Base-by-base conservation (phyloP, 2,888 invertebrate species). In the Eurois occulta region DNA sequence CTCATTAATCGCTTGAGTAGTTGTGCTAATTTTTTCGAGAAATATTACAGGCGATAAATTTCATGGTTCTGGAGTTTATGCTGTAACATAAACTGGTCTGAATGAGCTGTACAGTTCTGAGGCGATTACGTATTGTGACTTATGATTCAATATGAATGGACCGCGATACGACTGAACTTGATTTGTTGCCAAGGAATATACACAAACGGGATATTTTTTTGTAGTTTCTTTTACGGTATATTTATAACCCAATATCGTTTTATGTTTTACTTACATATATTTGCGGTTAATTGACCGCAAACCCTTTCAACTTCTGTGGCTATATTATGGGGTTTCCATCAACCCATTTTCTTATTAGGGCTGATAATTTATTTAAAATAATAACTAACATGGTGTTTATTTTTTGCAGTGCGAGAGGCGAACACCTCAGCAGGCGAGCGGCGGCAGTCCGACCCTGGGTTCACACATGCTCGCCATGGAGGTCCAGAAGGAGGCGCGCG, bases 381-480 rank as follows among this genome's bases (percentile, higher is more conserved):
- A 8, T 11, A 32, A 41, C n/a, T 74, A 46, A 77, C 5, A 2
- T n/a, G 1, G 8, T 60, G 13, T 60, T 77, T 72, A 77, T 48
- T 77, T 70, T 69, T 91, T 92, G 77, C 90, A 97, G 97, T 96
- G 96, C 92, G 97, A 96, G 92, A 96, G 96, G 94, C 94, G 96
- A 85, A 95, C 95, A 92, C 95, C 96, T 93, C 95, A 96, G 91
- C 95, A 95, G 91, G 92, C 94, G 87, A 95, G 96, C 93, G 93
- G 94, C 93, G 94, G 95, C 89, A 95, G 96, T 93, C 95, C 95
- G 68, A 94, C 93, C 80, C 92, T 95, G 88, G 93, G 93, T 87
- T 88, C 92, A 62, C 94, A 96, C 79, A 95, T 96, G 98, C 98
- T 98, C 97, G 98, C 98, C 97, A 98, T 98, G 98, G 98, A 98